These are phyloP conservation scores for Microtus oregoni DNA, from an alignment of 2,113 vertebrate genomes.

Conservation along the genomic window DNA sequence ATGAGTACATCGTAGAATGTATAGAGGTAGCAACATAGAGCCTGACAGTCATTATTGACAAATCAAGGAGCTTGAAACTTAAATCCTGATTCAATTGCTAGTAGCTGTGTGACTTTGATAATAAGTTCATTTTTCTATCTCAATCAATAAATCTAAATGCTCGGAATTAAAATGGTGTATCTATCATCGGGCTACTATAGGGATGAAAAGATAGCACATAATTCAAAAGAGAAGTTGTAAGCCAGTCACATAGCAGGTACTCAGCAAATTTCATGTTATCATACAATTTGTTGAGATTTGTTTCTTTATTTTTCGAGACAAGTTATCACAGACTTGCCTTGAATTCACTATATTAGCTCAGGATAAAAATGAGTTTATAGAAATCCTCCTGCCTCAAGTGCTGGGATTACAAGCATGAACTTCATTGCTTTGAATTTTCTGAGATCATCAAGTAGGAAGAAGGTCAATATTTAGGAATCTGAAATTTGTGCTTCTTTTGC, in stretches of 20 bases:
- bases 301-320: background rate
- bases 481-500: slow-evolving; percentile 9
- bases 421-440: slow-evolving; percentile 20
- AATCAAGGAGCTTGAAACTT: background rate
- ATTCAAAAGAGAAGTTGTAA: slow-evolving; percentile 36
- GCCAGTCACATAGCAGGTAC: background rate
- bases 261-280: background rate
- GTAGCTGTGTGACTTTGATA: slow-evolving; percentile 1
- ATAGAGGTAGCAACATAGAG: background rate
- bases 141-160: slow-evolving; percentile 21
- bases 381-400: no score
- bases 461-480: slow-evolving; percentile 31
- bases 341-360: background rate
- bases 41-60: background rate
- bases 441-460: background rate
- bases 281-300: slow-evolving; percentile 24
- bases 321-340: background rate
- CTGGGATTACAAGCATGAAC: background rate
- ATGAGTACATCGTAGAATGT: background rate
- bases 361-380: background rate
- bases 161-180: slow-evolving; percentile 20
- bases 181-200: background rate
- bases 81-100: background rate
- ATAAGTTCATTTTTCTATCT: slow-evolving; percentile 28
- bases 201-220: background rate